Base-by-base conservation (phyloP, 2,888 invertebrate species). In the Bombylius discolor region DNA sequence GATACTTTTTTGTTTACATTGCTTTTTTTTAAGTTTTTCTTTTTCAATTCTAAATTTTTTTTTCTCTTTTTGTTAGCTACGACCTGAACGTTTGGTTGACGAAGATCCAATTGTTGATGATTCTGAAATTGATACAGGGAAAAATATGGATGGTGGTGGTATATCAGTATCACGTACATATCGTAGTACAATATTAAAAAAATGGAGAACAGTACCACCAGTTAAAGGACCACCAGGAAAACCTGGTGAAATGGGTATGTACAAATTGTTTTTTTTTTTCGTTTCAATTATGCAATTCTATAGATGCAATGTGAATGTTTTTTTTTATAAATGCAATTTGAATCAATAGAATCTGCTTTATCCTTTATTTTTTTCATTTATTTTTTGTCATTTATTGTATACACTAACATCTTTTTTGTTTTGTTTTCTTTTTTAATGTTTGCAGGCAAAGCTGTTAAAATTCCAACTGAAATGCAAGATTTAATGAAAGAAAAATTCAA, bases 401-500 rank as follows among this genome's bases (percentile, higher is more conserved):
- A 23, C 1, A 3, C 23, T 23, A 23, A 23, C 23, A 23, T 23
- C 3, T 23, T 23, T 23, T 51, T 47, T 6, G 47, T 55, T 59
- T 52, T 47, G 23, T n/a, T 33, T 52, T 51, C 39, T 36, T 72
- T 71, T 51, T 67, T 11, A 42, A 11, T 1, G 5, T 42, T 7
- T 42, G 9, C 36, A 79, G 79, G 79, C 63, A 83, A 83, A 69
- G 84, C 94, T n/a, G 98, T 99, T 23, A 84, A 85, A 66, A 88
- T 97, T 68, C 88, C 93, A 31, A 76, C 85, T 32, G 88, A 90
- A 55, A 85, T 91, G 70, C 90, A 95, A 69, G 85, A 85, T 57
- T 74, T 89, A 56, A 91, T 95, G 81, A 86, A 94, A 75, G 94
- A 96, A 67, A 89, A 92, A 72, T 99, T 99, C 76, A 93, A 95